These are phyloP conservation scores for Yasuhikotakia modesta DNA, from an alignment of 2,797 vertebrate species.

Conservation along the genomic window DNA sequence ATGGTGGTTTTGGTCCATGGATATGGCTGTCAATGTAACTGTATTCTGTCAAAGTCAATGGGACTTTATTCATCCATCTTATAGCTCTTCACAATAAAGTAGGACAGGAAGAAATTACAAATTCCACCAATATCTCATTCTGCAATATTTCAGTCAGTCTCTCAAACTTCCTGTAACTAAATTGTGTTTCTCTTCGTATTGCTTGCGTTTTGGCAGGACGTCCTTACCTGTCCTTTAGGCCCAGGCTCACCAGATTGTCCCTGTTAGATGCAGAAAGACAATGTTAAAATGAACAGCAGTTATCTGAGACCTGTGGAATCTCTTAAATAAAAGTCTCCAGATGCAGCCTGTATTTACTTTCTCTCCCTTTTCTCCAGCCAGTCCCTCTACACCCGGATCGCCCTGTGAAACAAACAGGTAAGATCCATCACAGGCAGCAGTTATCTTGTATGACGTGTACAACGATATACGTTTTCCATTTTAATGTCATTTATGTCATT, in stretches of 20 bases:
- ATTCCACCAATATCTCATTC: neutral
- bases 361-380: conserved; percentile 92
- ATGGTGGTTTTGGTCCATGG: neutral
- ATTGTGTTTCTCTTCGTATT: neutral
- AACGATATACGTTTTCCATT: conserved; percentile 39
- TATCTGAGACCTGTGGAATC: neutral
- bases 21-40: neutral
- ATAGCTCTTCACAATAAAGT: neutral
- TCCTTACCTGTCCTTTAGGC: conserved; percentile 91
- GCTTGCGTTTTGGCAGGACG: neutral
- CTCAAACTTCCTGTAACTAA: neutral
- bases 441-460: conserved; percentile 32
- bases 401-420: conserved; percentile 76
- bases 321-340: conserved; percentile 9
- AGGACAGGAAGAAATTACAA: too few species aligned
- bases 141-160: neutral
- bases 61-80: neutral
- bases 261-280: conserved; percentile 69
- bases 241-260: conserved; percentile 92
- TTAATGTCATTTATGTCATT: conserved; percentile 1
- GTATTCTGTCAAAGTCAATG: too few species aligned
- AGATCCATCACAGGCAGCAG: conserved; percentile 25
- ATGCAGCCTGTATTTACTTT: conserved; percentile 76
- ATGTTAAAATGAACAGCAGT: conserved; percentile 28
- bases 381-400: conserved; percentile 92